phyloP scores from a whole-genome alignment of 2,113 vertebrate genomes.

The Panthera tigris region DNA sequence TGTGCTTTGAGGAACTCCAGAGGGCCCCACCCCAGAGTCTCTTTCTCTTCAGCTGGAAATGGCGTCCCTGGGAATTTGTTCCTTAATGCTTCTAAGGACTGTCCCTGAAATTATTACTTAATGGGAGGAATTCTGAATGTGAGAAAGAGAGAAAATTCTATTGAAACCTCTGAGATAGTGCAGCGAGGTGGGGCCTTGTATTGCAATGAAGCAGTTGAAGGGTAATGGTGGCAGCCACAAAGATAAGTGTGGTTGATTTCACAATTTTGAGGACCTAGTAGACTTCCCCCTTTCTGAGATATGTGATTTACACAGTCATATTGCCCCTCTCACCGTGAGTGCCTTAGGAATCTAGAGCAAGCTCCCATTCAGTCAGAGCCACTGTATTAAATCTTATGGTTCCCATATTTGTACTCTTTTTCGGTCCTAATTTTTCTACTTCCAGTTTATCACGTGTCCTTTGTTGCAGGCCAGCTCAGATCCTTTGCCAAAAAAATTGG shows the following conservation, averaged over 20 bases:
- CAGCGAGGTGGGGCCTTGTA: background rate
- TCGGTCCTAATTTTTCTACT: background rate
- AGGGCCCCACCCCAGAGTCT: background rate
- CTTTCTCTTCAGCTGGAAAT: background rate
- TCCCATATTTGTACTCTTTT: background rate
- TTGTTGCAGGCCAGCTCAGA: background rate
- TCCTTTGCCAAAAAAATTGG: background rate
- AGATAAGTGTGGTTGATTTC: background rate
- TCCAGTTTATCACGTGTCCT: background rate
- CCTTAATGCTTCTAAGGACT: background rate
- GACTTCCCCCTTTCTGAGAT: background rate
- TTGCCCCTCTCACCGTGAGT: background rate
- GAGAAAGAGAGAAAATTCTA: background rate
- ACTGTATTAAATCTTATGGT: background rate
- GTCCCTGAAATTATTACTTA: background rate
- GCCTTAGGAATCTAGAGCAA: background rate
- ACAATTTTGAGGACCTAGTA: background rate
- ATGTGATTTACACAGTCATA: background rate
- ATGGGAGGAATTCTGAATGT: background rate
- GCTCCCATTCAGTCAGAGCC: background rate
- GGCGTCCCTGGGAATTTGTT: background rate
- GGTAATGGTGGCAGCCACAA: background rate
- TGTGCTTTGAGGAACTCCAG: background rate
- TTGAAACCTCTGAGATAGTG: background rate
- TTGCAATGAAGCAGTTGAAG: background rate